These are phyloP conservation scores for Folsomia manolachei DNA, from an alignment of 2,888 invertebrate genomes.

Conservation along the genomic window DNA sequence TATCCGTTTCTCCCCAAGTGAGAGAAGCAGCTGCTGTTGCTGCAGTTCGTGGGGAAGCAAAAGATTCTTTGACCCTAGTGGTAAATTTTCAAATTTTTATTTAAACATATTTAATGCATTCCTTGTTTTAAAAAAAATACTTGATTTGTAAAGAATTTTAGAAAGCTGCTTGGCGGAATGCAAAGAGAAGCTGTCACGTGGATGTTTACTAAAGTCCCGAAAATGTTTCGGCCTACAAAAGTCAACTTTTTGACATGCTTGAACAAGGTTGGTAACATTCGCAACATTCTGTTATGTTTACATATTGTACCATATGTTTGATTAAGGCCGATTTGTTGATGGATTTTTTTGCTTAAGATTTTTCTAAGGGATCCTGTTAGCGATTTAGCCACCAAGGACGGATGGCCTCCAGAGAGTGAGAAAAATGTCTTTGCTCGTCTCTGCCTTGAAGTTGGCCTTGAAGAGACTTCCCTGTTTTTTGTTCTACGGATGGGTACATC, in stretches of 20 bases:
- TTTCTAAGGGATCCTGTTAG: slow-evolving; percentile 65
- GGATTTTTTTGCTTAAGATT: slow-evolving; percentile 54
- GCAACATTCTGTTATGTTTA: too few species aligned
- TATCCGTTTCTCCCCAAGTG: slow-evolving; percentile 73
- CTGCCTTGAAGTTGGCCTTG: slow-evolving; percentile 82
- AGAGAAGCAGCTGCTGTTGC: slow-evolving; percentile 67
- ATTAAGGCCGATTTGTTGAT: neutral
- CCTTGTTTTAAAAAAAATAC: neutral
- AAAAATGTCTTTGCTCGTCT: slow-evolving; percentile 72
- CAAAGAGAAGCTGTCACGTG: slow-evolving; percentile 84
- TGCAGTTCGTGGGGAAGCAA: slow-evolving; percentile 56
- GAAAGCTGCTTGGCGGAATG: slow-evolving; percentile 60
- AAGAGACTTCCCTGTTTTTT: slow-evolving; percentile 77
- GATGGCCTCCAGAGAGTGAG: slow-evolving; percentile 89
- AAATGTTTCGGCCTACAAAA: slow-evolving; percentile 68
- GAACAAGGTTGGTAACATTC: slow-evolving; percentile 67
- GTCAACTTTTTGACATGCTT: slow-evolving; percentile 73
- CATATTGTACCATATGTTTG: too few species aligned
- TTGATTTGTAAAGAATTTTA: slow-evolving; percentile 54
- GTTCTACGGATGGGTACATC: slow-evolving; percentile 75
- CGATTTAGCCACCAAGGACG: slow-evolving; percentile 58
- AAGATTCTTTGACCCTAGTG: slow-evolving; percentile 39
- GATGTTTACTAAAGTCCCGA: slow-evolving; percentile 77
- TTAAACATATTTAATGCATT: neutral
- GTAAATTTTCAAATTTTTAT: slow-evolving; percentile 23